Evolutionary conservation across 2,888 invertebrate genomes (phyloP), one percentile per base, ranked within the genome.

Genomic region (Torymus aiolomorphi): DNA sequence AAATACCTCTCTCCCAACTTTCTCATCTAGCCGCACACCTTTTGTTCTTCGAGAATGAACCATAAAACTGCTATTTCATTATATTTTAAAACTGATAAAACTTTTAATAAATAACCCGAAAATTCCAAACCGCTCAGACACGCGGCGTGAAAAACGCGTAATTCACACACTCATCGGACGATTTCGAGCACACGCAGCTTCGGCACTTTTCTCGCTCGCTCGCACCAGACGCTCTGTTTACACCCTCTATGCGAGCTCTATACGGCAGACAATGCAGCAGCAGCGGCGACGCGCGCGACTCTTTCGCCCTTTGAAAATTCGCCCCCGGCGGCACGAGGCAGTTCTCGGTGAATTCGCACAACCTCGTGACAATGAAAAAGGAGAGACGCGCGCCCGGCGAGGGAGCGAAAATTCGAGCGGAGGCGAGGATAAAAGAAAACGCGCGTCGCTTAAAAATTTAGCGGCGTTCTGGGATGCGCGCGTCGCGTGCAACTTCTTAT

Each of bases 241-340:
- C 52, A 62, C 20, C 42, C 18, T 4, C 61, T 24, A 3, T 31
- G 31, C 31, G 31, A 5, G 31, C 31, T 3, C 14, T n/a, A 20
- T 14, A 16, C 62, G 5, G 11, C 16, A 63, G 62, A 63, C 72
- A 72, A 72, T 72, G 12, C 13, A 31, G 31, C 8, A 42, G 42
- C 42, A 42, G 8, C 20, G 2, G 20, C 20, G n/a, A n/a, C 31
- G 31, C 31, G 52, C 61, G 24, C 72, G 61, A 54, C 24, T 72
- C 72, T 56, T n/a, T 63, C 63, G 62, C 52, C n/a, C 62, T 72
- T 72, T 72, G 72, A 62, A 62, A 72, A 63, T 63, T 52, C 31
- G 72, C 72, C 72, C 52, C 24, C 16, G 63, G 72, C 62, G 12
- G 42, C 42, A 42, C 52, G 66, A 54, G 13, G 14, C 54, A 20